Conservation (phyloP, 2,113 vertebrate genomes). For the Acanthisitta chloris region DNA sequence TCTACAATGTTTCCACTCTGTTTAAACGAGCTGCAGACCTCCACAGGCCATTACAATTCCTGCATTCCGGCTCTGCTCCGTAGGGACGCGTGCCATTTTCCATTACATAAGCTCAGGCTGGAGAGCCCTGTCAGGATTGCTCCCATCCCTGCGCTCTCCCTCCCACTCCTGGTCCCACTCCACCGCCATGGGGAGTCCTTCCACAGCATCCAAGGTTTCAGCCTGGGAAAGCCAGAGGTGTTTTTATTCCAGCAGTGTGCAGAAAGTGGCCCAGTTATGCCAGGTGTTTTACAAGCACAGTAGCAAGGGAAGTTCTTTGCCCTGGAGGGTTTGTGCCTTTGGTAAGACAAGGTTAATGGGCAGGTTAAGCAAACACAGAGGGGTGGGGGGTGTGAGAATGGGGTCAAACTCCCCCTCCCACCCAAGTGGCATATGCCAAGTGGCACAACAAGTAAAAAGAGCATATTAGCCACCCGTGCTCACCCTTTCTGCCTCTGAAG, state of each 20-base stretch:
- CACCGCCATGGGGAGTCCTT: not conserved
- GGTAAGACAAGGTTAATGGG: slow-evolving; percentile 33
- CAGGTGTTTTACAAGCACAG: slow-evolving; percentile 39
- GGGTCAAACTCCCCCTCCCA: not conserved
- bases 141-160: not conserved
- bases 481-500: not conserved
- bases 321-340: slow-evolving; percentile 7
- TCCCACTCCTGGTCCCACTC: not conserved
- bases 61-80: not conserved
- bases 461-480: not conserved
- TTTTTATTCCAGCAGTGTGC: not conserved
- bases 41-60: not conserved
- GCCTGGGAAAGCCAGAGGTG: not conserved
- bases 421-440: not conserved
- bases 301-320: slow-evolving; percentile 14
- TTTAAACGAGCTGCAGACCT: slow-evolving; percentile 30
- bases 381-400: not conserved
- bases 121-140: not conserved
- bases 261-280: not conserved
- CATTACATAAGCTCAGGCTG: slow-evolving; percentile 17
- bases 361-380: slow-evolving; percentile 35
- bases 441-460: not conserved
- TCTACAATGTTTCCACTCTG: slow-evolving; percentile 9
- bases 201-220: not conserved
- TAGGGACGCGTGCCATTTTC: slow-evolving; percentile 45